Evolutionary conservation across 2,113 vertebrate genomes (phyloP), one percentile per base, ranked within the genome.

Genomic region (Pelmatolapia mariae): DNA sequence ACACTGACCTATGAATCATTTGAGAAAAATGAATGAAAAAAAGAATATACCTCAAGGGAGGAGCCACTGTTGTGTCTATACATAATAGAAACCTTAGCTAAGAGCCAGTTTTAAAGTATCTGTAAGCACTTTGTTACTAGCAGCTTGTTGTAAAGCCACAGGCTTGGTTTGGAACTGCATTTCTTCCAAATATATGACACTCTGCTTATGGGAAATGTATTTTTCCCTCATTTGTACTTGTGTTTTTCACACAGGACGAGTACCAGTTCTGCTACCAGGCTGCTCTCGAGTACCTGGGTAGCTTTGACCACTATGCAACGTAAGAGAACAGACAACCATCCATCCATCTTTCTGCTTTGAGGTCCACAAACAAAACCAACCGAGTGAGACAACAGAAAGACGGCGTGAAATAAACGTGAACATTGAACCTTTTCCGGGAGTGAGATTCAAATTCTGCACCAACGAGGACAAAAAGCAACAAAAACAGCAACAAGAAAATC

Each of bases 301-400:
- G 98, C 96, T 99, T 99, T 90, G 98, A 99, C 96, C 98, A 99
- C 97, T 99, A 99, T 98, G 98, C 98, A 98, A 99, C 98, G 94
- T 99, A 98, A 98, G 84, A 83, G 59, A 87, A 80, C 83, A 92
- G 82, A 81, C 86, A 94, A 96, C 84, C 59, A 81, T 80, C 66
- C 68, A 73, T 87, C 93, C 85, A 85, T 93, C 89, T 85, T 90
- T 92, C 91, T 80, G 85, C 94, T 91, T 91, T 45, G 57, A 89
- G 84, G 86, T 93, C 91, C 82, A 86, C 89, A 63, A 86, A 94
- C 86, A 85, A 81, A 93, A 80, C 59, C 54, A 82, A 86, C 86
- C 73, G 2, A 91, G 84, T 24, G 78, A 87, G 71, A 80, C 54
- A 59, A 89, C 63, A 84, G 86, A 91, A 59, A 83, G 86, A 92